Conservation (phyloP, 1,140 invertebrate genomes). For the Drosophila nannoptera region DNA sequence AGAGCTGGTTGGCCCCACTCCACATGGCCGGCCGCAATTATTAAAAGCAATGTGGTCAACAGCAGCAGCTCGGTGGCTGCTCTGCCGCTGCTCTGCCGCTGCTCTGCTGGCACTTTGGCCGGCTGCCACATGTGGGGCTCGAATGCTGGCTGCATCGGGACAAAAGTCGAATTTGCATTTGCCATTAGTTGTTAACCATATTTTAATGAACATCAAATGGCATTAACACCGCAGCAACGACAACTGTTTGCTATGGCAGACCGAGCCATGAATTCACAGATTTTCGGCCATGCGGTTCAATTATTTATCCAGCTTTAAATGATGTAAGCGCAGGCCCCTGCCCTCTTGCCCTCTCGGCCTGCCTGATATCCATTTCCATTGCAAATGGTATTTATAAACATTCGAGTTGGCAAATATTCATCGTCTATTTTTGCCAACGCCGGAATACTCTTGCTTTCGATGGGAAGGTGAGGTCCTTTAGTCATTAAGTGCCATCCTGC, state of each 20-base stretch:
- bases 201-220: constrained; percentile 68
- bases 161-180: constrained; percentile 51
- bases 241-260: constrained; percentile 17
- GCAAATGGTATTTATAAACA: neutral
- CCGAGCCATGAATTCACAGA: constrained; percentile 2
- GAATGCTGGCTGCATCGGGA: constrained; percentile 41
- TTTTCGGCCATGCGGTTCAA: constrained; percentile 6
- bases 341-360: no score
- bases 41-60: constrained; percentile 66
- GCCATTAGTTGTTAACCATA: constrained; percentile 65
- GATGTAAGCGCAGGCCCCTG: neutral
- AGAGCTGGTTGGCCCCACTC: neutral
- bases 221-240: constrained; percentile 22
- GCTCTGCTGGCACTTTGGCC: no score
- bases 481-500: no score
- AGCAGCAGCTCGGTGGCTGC: constrained; percentile 2
- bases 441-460: neutral
- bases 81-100: neutral
- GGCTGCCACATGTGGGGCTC: constrained; percentile 35
- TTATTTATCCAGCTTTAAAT: constrained; percentile 13
- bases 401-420: neutral
- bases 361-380: neutral
- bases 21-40: constrained; percentile 56
- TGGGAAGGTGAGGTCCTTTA: neutral
- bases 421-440: neutral